Percentiles rank a stretch among this genome's conserved stretches.
phyloP scores from a whole-genome alignment of 30 jellyfish, hydroid and myxozoan genomes.

The Turritopsis rubra region DNA sequence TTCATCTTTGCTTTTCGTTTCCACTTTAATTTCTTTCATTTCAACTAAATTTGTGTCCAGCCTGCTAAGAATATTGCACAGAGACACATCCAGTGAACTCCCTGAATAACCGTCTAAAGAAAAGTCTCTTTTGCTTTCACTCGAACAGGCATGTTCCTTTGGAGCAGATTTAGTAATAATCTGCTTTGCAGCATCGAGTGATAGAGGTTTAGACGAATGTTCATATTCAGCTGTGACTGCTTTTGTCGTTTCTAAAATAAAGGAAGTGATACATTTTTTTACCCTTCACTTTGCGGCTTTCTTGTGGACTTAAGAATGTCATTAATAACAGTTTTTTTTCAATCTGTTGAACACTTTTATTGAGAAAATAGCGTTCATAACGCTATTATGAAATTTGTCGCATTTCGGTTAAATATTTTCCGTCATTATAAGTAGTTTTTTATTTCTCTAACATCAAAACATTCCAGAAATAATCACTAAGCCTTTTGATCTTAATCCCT shows the following conservation, averaged over 20 bases:
- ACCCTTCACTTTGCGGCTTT: no score
- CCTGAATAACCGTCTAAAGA: neutral
- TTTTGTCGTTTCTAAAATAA: neutral
- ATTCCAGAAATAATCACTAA: no score
- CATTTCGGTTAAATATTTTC: no score
- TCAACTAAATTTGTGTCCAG: neutral
- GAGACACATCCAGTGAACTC: neutral
- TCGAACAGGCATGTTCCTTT: neutral
- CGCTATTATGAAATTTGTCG: no score
- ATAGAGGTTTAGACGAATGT: neutral
- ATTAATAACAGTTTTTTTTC: no score
- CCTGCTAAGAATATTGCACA: neutral
- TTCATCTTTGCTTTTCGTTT: neutral
- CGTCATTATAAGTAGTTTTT: no score
- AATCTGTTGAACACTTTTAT: no score
- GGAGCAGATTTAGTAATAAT: neutral
- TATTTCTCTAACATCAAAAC: no score
- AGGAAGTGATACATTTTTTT: neutral
- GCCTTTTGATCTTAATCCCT: no score
- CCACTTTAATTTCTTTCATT: neutral
- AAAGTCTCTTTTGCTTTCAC: neutral
- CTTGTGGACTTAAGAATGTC: no score
- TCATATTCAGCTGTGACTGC: neutral
- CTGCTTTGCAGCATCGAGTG: neutral
- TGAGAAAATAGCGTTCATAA: no score